Evolutionary conservation across 2,113 vertebrate genomes (phyloP).

Genomic region (Charina bottae): DNA sequence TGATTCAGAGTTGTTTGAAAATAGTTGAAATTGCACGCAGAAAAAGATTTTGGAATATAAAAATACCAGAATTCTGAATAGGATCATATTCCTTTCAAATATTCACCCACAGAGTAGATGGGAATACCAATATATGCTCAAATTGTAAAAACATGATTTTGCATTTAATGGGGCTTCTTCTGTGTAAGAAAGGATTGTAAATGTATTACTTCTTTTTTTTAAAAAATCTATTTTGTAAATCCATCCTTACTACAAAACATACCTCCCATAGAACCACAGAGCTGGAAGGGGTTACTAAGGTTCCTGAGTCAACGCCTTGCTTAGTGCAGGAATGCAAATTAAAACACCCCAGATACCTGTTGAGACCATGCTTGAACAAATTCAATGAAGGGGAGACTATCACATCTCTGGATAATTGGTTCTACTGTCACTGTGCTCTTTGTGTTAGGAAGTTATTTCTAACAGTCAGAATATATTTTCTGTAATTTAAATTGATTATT

Average conservation of each 20-base stretch:
- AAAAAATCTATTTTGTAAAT: not conserved
- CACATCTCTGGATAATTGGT: not conserved
- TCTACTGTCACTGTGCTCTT: not conserved
- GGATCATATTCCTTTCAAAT: not conserved
- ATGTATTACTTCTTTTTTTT: not conserved
- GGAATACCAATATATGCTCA: not conserved
- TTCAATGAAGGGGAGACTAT: not conserved
- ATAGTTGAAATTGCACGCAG: not conserved
- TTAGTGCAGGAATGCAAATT: not conserved
- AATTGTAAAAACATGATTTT: not conserved
- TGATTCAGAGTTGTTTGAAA: not conserved
- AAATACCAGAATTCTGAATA: rapidly evolving
- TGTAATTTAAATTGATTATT: not conserved
- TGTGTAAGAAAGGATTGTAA: not conserved
- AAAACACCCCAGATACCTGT: not conserved
- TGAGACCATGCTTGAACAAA: not conserved
- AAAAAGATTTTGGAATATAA: not conserved
- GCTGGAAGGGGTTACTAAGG: not conserved
- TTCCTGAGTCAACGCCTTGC: not conserved
- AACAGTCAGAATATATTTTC: not conserved
- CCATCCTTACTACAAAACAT: not conserved
- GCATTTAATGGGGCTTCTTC: not conserved
- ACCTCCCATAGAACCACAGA: not conserved
- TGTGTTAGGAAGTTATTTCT: not conserved
- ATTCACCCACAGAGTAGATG: not conserved